A percentile compares a stretch with the other conserved stretches of the same genome.
Evolutionary conservation across 1,140 invertebrate species (phyloP).

Genomic region (Procambarus clarkii): DNA sequence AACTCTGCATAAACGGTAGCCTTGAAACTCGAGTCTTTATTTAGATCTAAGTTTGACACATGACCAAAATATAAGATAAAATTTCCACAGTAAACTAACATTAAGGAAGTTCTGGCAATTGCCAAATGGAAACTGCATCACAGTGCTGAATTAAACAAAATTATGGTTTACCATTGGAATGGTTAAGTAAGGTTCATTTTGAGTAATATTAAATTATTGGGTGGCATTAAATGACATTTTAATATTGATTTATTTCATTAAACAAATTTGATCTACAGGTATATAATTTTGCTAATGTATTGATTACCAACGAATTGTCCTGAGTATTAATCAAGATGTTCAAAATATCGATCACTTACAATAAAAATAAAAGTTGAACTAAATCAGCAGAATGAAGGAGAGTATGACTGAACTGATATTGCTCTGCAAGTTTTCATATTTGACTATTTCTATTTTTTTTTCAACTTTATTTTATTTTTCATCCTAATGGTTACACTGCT

Average conservation of each 20-base stretch:
- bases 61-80: background rate
- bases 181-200: background rate
- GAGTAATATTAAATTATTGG: background rate
- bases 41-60: conserved; percentile 38
- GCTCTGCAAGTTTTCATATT: no score
- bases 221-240: background rate
- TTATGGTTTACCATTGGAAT: background rate
- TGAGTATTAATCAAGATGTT: background rate
- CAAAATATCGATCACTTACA: background rate
- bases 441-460: no score
- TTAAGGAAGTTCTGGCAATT: background rate
- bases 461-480: no score
- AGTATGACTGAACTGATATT: no score
- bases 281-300: background rate
- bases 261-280: background rate
- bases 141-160: background rate
- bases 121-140: background rate
- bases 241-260: background rate
- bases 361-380: no score
- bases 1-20: conserved; percentile 28
- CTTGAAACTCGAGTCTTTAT: conserved; percentile 21
- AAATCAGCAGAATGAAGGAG: no score
- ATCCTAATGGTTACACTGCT: background rate
- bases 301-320: background rate
- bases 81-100: background rate